Base-by-base conservation (phyloP, 2,113 vertebrate species). In the Protobothrops flavoviridis region DNA sequence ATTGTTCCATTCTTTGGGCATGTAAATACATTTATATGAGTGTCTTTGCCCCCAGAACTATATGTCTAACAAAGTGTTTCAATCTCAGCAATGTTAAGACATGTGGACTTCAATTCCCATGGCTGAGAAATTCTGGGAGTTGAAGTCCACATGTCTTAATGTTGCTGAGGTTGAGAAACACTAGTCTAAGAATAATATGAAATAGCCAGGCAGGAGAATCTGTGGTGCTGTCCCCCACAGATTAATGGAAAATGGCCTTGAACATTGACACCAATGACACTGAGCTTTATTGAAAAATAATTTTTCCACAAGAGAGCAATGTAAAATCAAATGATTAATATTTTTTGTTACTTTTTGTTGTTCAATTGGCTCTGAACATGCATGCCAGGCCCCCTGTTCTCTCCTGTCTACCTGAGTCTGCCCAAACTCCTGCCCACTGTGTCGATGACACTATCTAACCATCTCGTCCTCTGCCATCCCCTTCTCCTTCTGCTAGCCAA, bases 181-280 rank as follows among this genome's bases (percentile, higher is more conserved):
- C 15, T 43, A 56, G 43, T 81, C 24, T 15, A 81, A 23, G 13
- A 81, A 57, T 92, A 29, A 57, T 57, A 81, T 59, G 53, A 26
- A 92, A 89, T 53, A 88, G n/a, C 33, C 56, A 93, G 55, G 39
- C n/a, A 93, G 81, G 56, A 87, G 55, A 93, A 90, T 3, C n/a
- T 87, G 23, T 64, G 86, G 23, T 3, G 17, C 33, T 20, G 11
- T 81, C 26, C 52, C 4, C 21, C 53, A 20, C 69, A 17, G 69
- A 74, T 74, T 15, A 33, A 74, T 74, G 64, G 64, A 74, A 74
- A 74, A 74, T 74, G n/a, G n/a, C 64, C n/a, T 74, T 74, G 69
- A 74, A 6, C 6, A 1, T 2, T 74, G 69, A 39, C 15, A 3
- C 29, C n/a, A 74, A 17, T 29, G 26, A 11, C 3, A 17, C n/a